A percentile compares a stretch with the other conserved stretches of the same genome.
These are phyloP conservation scores for Drosophila nikananu DNA, from an alignment of 1,140 invertebrate species.

Conservation along the genomic window DNA sequence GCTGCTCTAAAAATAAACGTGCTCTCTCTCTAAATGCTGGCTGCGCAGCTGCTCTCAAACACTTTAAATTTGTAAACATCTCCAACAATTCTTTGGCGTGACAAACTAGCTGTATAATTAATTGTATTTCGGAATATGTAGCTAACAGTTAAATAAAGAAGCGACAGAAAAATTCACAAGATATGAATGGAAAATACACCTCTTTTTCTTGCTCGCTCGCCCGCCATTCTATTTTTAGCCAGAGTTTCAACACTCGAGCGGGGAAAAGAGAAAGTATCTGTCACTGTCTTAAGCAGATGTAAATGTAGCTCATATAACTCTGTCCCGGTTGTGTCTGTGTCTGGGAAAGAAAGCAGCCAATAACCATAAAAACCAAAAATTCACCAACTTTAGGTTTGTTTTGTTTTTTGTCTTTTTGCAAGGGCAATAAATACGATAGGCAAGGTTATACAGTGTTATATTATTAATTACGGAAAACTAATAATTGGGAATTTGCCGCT, in stretches of 20 bases:
- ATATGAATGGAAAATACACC: conserved; percentile 28
- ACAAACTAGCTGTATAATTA: conserved; percentile 52
- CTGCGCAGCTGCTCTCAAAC: conserved; percentile 71
- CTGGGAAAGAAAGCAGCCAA: conserved; percentile 42
- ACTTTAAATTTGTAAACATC: conserved; percentile 69
- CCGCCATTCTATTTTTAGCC: conserved; percentile 48
- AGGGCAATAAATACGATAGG: conserved; percentile 1
- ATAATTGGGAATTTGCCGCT: background rate
- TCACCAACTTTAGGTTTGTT: conserved; percentile 20
- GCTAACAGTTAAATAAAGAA: conserved; percentile 18
- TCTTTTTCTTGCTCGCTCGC: conserved; percentile 17
- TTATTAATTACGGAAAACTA: background rate
- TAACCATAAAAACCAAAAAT: conserved; percentile 34
- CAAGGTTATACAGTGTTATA: background rate
- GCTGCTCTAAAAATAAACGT: conserved; percentile 53
- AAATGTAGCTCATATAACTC: conserved; percentile 50
- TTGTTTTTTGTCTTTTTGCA: conserved; percentile 16
- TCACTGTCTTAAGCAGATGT: conserved; percentile 50
- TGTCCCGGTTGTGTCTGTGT: conserved; percentile 5
- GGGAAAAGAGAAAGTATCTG: conserved; percentile 57
- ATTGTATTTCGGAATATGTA: conserved; percentile 16
- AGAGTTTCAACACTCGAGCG: conserved; percentile 42
- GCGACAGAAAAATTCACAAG: conserved; percentile 2
- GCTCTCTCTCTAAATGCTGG: conserved; percentile 58
- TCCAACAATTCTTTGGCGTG: conserved; percentile 46